Conservation (phyloP, 2,113 vertebrate species). For the Promerops cafer region DNA sequence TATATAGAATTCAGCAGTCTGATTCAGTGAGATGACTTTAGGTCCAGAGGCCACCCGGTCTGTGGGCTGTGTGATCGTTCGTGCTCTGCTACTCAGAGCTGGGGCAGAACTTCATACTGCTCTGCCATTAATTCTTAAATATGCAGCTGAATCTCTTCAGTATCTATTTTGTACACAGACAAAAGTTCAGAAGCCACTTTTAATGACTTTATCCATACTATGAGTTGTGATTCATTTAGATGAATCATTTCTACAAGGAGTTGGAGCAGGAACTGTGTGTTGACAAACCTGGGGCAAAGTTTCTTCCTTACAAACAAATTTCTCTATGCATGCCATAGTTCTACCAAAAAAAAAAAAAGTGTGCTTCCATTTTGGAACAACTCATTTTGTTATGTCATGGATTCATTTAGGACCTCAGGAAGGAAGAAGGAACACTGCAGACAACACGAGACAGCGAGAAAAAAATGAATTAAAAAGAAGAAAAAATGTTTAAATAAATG, state of each 20-base stretch:
- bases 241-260: neutral
- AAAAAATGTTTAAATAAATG: neutral
- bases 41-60: neutral
- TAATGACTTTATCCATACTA: neutral
- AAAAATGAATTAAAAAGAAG: neutral
- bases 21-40: neutral
- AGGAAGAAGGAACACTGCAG: neutral
- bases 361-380: neutral
- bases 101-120: neutral
- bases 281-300: neutral
- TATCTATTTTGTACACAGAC: neutral
- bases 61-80: neutral
- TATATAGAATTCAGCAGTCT: neutral
- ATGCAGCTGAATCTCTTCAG: neutral
- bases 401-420: neutral
- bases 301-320: neutral
- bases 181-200: neutral
- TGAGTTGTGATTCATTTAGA: neutral
- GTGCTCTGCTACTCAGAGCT: neutral
- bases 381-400: neutral
- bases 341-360: neutral
- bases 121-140: neutral
- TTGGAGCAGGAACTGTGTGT: neutral
- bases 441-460: accelerated
- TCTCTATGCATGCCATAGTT: neutral